Base-by-base conservation (phyloP, 2,113 vertebrate genomes). In the Xiphophorus couchianus region DNA sequence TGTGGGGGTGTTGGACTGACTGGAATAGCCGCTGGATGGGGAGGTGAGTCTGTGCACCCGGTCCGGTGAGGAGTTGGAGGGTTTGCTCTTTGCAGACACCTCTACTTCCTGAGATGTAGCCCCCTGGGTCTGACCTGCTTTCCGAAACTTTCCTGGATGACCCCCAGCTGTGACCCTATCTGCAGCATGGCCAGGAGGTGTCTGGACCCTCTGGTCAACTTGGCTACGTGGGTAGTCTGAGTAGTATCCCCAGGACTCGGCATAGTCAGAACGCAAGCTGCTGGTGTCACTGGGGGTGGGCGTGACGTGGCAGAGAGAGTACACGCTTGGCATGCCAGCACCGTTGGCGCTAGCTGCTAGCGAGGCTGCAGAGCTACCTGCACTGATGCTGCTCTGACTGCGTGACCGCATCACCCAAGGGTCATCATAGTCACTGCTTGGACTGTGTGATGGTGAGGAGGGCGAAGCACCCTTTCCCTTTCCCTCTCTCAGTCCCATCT, bases 1-100 rank as follows among this genome's bases (percentile, higher is more conserved):
- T 1, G 97, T 99, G 69, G 98, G 98, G 0, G 98, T 99, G 81
- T 99, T 98, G 27, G 97, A 99, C 88, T 99, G 98, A 91, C 98
- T 99, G 77, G 98, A 98, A 91, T 98, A 99, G 33, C 98, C 98
- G 35, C 98, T 98, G 0, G 98, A 99, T 0, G 98, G 98, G 0
- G 98, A 99, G 10, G 98, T 98, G 75, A 99, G 95, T 76, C 97
- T 93, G 81, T 96, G 96, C 11, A 96, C 90, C 89, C 98, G 96
- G 87, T 99, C 98, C 0, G 98, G 97, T 0, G 98, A 99, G 2
- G 93, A 78, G 31, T 92, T 61, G 66, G 88, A 84, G 4, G 84
- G 91, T 91, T 96, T 96, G 81, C 95, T 93, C 93, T 97, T 97
- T 64, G 81, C 82, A 0, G 91, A 68, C 15, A 83, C 78, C 1